Conservation (phyloP, 2,113 vertebrate genomes). For the Pangasianodon hypophthalmus region DNA sequence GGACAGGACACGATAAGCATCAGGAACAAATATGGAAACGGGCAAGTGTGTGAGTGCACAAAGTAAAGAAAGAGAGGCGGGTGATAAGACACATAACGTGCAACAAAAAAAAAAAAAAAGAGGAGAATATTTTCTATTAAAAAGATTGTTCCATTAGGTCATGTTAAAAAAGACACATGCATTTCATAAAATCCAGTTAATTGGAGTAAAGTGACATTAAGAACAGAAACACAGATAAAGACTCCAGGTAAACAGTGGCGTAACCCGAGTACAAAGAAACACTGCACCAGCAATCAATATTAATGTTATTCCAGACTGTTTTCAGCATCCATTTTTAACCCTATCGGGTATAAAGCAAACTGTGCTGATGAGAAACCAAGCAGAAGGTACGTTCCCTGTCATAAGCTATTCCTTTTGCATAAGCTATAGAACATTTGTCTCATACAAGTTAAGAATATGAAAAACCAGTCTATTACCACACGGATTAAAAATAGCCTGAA, state of each 20-base stretch:
- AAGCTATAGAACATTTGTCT: background rate
- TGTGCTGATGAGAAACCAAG: background rate
- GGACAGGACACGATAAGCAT: background rate
- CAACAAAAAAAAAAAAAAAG: background rate
- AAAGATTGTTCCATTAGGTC: background rate
- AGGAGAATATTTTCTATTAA: background rate
- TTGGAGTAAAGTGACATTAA: background rate
- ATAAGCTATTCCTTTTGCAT: background rate
- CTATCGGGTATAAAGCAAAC: background rate
- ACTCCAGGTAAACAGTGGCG: background rate
- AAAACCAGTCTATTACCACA: background rate
- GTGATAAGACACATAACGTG: background rate
- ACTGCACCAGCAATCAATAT: conserved; percentile 48
- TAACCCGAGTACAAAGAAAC: conserved; percentile 28
- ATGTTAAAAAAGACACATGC: background rate
- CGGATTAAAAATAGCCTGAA: background rate
- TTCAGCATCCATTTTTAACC: conserved; percentile 21
- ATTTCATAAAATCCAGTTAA: background rate
- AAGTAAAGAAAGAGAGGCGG: background rate
- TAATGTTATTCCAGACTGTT: conserved; percentile 38
- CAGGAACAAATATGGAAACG: background rate
- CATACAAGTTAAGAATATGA: background rate
- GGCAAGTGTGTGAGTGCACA: background rate
- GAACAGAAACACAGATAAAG: background rate
- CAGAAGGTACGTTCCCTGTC: background rate